Percentiles rank a stretch among this genome's conserved stretches.
phyloP scores from a whole-genome alignment of 1,140 invertebrate genomes.

The Chironomus striatipennis region DNA sequence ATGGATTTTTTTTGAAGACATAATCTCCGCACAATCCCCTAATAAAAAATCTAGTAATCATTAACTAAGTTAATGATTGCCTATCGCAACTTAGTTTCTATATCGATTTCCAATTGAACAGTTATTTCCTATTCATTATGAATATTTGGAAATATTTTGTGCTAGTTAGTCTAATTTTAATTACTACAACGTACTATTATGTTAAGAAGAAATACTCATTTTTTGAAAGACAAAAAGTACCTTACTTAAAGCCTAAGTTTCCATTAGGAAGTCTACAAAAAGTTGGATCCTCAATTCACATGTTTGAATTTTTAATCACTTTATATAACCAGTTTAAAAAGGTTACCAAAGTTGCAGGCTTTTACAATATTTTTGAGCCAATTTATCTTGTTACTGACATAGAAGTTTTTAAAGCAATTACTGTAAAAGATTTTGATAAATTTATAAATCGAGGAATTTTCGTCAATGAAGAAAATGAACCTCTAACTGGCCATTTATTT shows the following conservation, averaged over 20 bases:
- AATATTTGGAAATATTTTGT: too few relatives aligned
- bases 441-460: conserved; percentile 38
- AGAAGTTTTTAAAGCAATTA: conserved; percentile 41
- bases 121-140: too few relatives aligned
- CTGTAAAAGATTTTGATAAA: conserved; percentile 43
- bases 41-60: too few relatives aligned
- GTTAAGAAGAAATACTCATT: background rate
- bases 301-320: conserved; percentile 32
- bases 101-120: too few relatives aligned
- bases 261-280: background rate
- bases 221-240: background rate
- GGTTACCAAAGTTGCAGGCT: background rate
- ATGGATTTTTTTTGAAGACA: too few relatives aligned
- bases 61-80: too few relatives aligned
- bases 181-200: background rate
- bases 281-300: background rate
- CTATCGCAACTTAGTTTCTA: too few relatives aligned
- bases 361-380: conserved; percentile 30
- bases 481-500: conserved; percentile 36
- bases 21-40: too few relatives aligned
- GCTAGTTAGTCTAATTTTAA: background rate
- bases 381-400: conserved; percentile 42
- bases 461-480: background rate
- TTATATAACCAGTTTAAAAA: conserved; percentile 32
- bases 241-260: background rate